These are phyloP conservation scores for Ciona savignyi DNA, from an alignment of 23 tunicate species.

Conservation along the genomic window DNA sequence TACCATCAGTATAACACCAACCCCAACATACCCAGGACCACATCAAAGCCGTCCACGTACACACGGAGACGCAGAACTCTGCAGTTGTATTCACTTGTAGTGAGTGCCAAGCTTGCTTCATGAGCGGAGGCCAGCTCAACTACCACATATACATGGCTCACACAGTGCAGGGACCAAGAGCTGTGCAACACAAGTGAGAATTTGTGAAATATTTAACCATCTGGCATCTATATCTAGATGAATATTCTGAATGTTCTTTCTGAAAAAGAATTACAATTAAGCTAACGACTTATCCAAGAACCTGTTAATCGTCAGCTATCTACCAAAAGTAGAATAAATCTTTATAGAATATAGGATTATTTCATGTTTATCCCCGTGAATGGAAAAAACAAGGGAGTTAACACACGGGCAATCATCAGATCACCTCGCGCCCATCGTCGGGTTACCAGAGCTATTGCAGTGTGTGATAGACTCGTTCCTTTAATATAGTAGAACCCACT, in stretches of 20 bases:
- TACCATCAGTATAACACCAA: not conserved
- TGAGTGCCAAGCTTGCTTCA: conserved; percentile 48
- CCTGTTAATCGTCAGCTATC: too few species aligned
- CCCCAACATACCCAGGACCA: conserved; percentile 41
- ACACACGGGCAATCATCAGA: too few species aligned
- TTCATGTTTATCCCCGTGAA: too few species aligned
- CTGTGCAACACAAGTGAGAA: conserved; percentile 41
- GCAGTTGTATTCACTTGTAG: conserved; percentile 62
- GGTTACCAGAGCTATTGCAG: too few species aligned
- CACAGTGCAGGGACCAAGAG: conserved; percentile 55
- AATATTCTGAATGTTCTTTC: too few species aligned
- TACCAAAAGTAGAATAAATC: too few species aligned
- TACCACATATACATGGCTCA: conserved; percentile 72
- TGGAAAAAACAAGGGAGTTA: too few species aligned
- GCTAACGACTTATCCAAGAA: not conserved
- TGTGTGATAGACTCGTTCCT: too few species aligned
- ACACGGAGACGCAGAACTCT: conserved; percentile 15
- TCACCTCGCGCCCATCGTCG: too few species aligned
- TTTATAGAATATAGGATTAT: too few species aligned
- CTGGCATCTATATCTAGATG: too few species aligned
- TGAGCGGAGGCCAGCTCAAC: conserved; percentile 56
- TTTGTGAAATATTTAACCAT: not conserved
- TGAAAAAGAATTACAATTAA: not conserved
- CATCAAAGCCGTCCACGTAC: conserved; percentile 53
- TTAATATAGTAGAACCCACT: too few species aligned